These are phyloP conservation scores for Apotomis capreana DNA, from an alignment of 2,888 invertebrate species.

Conservation along the genomic window DNA sequence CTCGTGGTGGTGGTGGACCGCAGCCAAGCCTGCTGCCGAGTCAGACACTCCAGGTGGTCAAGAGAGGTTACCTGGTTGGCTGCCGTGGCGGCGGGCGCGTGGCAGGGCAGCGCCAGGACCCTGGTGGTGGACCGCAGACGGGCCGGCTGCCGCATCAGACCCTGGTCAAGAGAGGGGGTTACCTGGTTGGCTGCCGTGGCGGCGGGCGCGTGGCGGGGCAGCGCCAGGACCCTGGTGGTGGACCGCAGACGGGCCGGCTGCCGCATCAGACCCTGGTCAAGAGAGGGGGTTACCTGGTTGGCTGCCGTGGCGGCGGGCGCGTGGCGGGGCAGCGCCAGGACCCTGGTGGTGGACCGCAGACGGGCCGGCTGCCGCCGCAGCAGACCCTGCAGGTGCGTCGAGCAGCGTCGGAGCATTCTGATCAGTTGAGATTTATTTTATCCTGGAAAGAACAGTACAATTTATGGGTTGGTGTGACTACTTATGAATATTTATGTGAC, in stretches of 20 bases:
- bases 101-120: constrained; percentile 55
- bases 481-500: too few species aligned
- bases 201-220: constrained; percentile 50
- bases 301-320: constrained; percentile 50
- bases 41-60: constrained; percentile 59
- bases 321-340: constrained; percentile 57
- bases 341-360: constrained; percentile 67
- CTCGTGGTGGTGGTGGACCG: constrained; percentile 62
- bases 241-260: constrained; percentile 69
- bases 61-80: constrained; percentile 52
- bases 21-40: constrained; percentile 72
- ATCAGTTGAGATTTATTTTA: constrained; percentile 52
- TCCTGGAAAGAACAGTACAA: constrained; percentile 57
- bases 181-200: constrained; percentile 55
- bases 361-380: constrained; percentile 76
- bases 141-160: constrained; percentile 72
- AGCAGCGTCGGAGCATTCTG: constrained; percentile 79
- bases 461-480: too few species aligned
- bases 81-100: constrained; percentile 48
- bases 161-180: constrained; percentile 55
- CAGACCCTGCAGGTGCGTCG: constrained; percentile 74
- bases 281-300: constrained; percentile 52
- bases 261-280: constrained; percentile 71
- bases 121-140: constrained; percentile 70
- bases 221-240: constrained; percentile 63